Evolutionary conservation across 2,888 invertebrate species (phyloP).

Genomic region (Macrophya annulata): DNA sequence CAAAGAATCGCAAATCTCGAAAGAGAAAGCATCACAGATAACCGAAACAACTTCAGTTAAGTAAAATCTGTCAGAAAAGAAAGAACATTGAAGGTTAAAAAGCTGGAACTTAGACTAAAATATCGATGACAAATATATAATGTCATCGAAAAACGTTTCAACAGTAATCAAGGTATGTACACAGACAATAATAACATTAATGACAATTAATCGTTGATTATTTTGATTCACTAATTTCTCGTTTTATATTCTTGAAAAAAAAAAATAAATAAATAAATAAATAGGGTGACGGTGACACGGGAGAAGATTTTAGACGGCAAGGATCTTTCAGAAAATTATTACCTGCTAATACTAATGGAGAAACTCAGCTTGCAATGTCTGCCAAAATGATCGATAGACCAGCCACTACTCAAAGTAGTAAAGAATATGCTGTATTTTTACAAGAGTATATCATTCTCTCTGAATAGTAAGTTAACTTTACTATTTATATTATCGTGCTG

Average conservation of each 20-base stretch:
- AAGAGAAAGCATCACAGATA: not conserved
- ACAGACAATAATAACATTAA: not conserved
- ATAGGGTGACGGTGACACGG: constrained; percentile 72
- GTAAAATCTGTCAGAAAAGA: not conserved
- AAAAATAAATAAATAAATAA: not conserved
- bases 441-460: constrained; percentile 95
- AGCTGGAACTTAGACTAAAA: not conserved
- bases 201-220: not conserved
- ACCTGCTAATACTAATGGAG: constrained; percentile 80
- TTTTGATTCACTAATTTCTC: not conserved
- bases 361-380: constrained; percentile 83
- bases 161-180: constrained; percentile 19
- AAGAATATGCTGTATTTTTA: constrained; percentile 88
- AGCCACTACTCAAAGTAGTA: constrained; percentile 81
- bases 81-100: not conserved
- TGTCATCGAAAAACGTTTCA: constrained; percentile 34
- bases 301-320: constrained; percentile 80
- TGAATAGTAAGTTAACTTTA: constrained; percentile 89
- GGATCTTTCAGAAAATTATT: constrained; percentile 83
- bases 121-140: constrained; percentile 8
- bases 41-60: not conserved
- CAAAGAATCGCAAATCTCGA: not conserved
- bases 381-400: constrained; percentile 82
- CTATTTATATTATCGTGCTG: not conserved
- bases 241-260: not conserved